A percentile compares a stretch with the other conserved stretches of the same genome.
Conservation (phyloP, 64 coral and sea anemone species). For the Pocillopora damicornis region DNA sequence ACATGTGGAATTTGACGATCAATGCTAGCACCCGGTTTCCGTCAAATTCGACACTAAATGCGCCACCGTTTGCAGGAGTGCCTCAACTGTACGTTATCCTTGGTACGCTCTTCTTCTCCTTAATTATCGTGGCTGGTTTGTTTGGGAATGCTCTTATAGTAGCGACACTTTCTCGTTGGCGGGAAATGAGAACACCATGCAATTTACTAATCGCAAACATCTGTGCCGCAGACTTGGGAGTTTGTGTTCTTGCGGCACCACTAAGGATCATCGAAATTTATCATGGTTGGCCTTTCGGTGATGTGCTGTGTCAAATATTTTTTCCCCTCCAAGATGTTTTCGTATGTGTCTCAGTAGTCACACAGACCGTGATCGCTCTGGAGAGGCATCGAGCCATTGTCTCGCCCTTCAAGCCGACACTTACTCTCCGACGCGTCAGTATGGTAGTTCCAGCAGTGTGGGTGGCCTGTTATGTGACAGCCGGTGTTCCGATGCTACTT, state of each 20-base stretch:
- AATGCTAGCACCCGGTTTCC: not conserved
- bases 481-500: conserved; percentile 40
- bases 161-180: conserved; percentile 58
- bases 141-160: conserved; percentile 62
- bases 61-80: not conserved
- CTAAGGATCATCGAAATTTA: conserved; percentile 49
- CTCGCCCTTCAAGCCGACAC: conserved; percentile 71
- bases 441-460: conserved; percentile 45
- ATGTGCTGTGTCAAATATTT: conserved; percentile 45
- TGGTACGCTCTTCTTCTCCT: conserved; percentile 36
- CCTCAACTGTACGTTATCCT: not conserved
- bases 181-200: conserved; percentile 58
- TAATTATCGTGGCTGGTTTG: conserved; percentile 52
- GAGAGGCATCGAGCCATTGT: conserved; percentile 82
- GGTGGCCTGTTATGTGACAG: conserved; percentile 54
- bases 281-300: conserved; percentile 59
- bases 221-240: conserved; percentile 65
- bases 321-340: conserved; percentile 73
- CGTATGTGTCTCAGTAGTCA: conserved; percentile 66
- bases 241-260: conserved; percentile 48
- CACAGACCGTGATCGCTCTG: conserved; percentile 74
- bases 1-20: not conserved
- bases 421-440: conserved; percentile 48
- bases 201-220: conserved; percentile 77
- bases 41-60: not conserved